Percentiles rank a stretch among this genome's conserved stretches.
Evolutionary conservation across 2,797 vertebrate genomes (phyloP).

Genomic region (Limosa lapponica): DNA sequence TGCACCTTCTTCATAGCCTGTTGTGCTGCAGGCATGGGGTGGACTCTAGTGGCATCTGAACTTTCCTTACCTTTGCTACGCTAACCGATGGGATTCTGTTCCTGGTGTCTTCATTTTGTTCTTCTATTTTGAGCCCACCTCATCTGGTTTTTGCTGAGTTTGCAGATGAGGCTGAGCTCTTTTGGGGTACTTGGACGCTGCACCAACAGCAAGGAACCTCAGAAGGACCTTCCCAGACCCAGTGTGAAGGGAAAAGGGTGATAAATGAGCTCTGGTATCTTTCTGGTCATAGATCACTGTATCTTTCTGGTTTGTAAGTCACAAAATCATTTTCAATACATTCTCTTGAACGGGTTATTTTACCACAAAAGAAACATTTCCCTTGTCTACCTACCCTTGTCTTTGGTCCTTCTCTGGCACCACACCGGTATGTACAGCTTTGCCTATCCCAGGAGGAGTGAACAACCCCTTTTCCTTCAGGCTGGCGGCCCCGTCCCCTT

Average conservation of each 20-base stretch:
- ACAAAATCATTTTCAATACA: neutral
- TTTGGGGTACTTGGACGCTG: neutral
- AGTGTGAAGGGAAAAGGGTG: neutral
- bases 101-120: neutral
- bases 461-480: neutral
- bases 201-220: neutral
- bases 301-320: neutral
- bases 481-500: neutral
- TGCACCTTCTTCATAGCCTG: neutral
- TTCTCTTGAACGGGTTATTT: neutral
- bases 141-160: neutral
- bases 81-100: neutral
- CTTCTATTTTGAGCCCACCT: neutral
- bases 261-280: neutral
- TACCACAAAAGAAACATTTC: neutral
- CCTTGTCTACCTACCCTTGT: no score
- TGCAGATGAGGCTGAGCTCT: neutral
- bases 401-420: neutral
- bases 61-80: neutral
- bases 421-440: neutral
- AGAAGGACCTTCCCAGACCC: neutral
- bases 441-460: fast-evolving
- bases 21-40: no score
- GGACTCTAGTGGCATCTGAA: neutral
- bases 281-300: neutral